Evolutionary conservation across 2,888 invertebrate species (phyloP), one percentile per base, ranked within the genome.

Genomic region (Lycaena phlaeas): DNA sequence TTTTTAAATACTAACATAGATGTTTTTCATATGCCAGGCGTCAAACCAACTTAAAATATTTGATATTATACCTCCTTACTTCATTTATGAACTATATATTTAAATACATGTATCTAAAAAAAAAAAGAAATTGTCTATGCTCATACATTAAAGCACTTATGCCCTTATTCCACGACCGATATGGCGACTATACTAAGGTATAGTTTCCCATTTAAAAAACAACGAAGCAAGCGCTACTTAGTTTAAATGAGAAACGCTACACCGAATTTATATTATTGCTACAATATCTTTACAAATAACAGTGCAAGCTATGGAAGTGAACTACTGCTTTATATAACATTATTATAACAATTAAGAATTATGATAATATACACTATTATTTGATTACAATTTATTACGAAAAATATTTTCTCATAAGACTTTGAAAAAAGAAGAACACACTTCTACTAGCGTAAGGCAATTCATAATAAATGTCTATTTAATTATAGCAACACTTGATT

Each of bases 291-390:
- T 64, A 71, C 58, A 68, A 67, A 61, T 52, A 57, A 69, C 61
- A 69, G 77, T 77, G 77, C 77, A 77, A 75, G 74, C 74, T 77
- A 77, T 67, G 73, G 73, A 77, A 75, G 75, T 76, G 75, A 62
- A 55, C 56, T 53, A 62, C 49, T 43, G 12, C 48, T 46, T 25
- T 15, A 17, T 37, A 14, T n/a, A 15, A 14, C 38, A 29, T 7
- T 12, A 14, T 29, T 38, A 25, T 25, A 22, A 14, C 38, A 29
- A 14, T 22, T 29, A 28, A 38, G 18, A 34, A 12, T 22, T 22
- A 34, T 22, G n/a, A n/a, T n/a, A n/a, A n/a, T n/a, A n/a, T n/a
- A n/a, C n/a, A n/a, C n/a, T n/a, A n/a, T n/a, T n/a, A n/a, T n/a
- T n/a, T n/a, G n/a, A n/a, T n/a, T n/a, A n/a, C n/a, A n/a, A n/a